Percentiles rank a stretch among this genome's conserved stretches.
Conservation (phyloP, 2,113 vertebrate genomes). For the Sialia sialis region DNA sequence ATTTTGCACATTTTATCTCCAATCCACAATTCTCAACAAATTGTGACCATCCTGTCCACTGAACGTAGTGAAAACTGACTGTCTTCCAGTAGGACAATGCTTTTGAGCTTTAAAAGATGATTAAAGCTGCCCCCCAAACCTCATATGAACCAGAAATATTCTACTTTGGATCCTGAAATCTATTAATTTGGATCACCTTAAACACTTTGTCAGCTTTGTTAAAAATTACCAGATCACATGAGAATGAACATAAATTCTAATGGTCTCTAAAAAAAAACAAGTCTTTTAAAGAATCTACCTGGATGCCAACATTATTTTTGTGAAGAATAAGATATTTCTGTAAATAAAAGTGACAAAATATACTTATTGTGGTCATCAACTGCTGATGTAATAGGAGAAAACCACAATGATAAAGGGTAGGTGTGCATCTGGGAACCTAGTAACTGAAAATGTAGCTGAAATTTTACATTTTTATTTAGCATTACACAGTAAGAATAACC, state of each 20-base stretch:
- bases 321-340: not conserved
- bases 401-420: not conserved
- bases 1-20: not conserved
- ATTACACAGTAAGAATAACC: not conserved
- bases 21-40: not conserved
- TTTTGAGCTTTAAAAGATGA: not conserved
- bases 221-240: not conserved
- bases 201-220: not conserved
- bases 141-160: not conserved
- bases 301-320: not conserved
- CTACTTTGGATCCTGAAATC: not conserved
- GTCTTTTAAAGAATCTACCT: not conserved
- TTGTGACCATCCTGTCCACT: not conserved
- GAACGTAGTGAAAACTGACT: not conserved
- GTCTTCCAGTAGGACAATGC: not conserved
- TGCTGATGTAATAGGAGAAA: not conserved
- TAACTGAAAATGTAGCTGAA: not conserved
- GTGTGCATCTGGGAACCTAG: not conserved
- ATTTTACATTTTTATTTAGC: not conserved
- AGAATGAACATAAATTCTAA: not conserved
- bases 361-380: not conserved
- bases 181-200: not conserved
- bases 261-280: not conserved
- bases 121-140: accelerated
- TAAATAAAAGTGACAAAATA: not conserved